Evolutionary conservation across 2,797 vertebrate genomes (phyloP), one percentile per base, ranked within the genome.

Genomic region (Oreochromis mossambicus): DNA sequence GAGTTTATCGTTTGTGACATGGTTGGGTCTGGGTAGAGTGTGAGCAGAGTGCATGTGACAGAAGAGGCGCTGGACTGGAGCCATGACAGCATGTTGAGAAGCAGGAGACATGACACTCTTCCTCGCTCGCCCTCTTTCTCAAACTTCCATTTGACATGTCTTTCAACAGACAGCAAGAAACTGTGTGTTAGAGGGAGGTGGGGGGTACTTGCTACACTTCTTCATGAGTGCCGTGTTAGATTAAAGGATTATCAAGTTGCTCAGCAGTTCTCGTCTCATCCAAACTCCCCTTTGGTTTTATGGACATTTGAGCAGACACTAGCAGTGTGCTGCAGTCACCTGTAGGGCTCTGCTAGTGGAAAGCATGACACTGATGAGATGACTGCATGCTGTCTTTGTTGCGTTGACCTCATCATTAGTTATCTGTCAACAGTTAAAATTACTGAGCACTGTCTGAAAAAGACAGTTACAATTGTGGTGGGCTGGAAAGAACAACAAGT

Each of bases 41-140:
- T 98, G 98, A 99, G 97, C 97, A 98, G 97, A 98, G 97, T 96
- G 95, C 96, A 98, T 97, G 97, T 98, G 98, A 99, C 98, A 99
- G 98, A 97, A 96, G 96, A 97, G 96, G 97, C 95, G 95, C 97
- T 97, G 97, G 97, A 96, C 96, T 92, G 91, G 92, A 92, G 96
- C 94, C 90, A 95, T 98, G 98, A 98, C 97, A 97, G 96, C 95
- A 95, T 96, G 97, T 97, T 98, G 97, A 98, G 97, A 97, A 97
- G 96, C 97, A 98, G 96, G 95, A 95, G 97, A 98, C 97, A 82
- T 98, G 97, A 99, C 97, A 98, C 91, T 90, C 86, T 80, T 81
- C 51, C 79, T 12, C 63, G 63, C 82, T 79, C 54, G 24, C 21
- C 52, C 32, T 55, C 56, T 43, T 19, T 24, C 38, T 51, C 46